Percentiles rank a stretch among this genome's conserved stretches.
Conservation (phyloP, 1,140 invertebrate species). For the Drosophila kohkoa region DNA sequence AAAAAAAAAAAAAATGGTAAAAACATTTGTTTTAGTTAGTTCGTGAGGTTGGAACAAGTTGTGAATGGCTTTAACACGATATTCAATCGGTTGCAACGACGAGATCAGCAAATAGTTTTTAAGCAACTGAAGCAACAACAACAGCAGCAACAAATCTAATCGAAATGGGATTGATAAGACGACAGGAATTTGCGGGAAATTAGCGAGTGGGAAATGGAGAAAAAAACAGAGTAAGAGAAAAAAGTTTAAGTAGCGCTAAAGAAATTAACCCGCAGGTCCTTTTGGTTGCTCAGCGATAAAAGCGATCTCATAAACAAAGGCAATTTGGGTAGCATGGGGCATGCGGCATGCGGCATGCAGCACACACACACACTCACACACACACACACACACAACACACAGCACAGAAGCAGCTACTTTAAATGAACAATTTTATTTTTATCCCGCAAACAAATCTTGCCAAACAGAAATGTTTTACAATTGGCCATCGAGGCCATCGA, state of each 20-base stretch:
- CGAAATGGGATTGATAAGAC: constrained; percentile 50
- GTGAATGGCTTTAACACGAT: constrained; percentile 40
- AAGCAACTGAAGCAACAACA: not conserved
- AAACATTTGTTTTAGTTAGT: constrained; percentile 8
- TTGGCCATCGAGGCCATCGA: constrained; percentile 50
- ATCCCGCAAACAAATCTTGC: constrained; percentile 84
- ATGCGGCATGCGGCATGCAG: constrained; percentile 26
- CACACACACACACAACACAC: constrained; percentile 4
- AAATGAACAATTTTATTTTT: constrained; percentile 85
- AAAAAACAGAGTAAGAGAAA: not conserved
- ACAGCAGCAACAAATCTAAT: constrained; percentile 18
- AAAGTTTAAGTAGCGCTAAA: constrained; percentile 71
- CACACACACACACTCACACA: not conserved
- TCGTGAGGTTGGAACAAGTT: constrained; percentile 42
- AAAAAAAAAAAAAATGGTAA: not conserved
- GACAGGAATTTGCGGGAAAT: constrained; percentile 36
- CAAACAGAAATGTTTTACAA: constrained; percentile 80
- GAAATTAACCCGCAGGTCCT: constrained; percentile 81
- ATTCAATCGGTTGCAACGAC: constrained; percentile 34
- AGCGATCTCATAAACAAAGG: constrained; percentile 79
- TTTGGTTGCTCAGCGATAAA: constrained; percentile 55
- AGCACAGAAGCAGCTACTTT: constrained; percentile 82
- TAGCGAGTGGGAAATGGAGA: constrained; percentile 4
- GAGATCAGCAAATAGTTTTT: constrained; percentile 10
- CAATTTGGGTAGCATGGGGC: constrained; percentile 67